Conservation (phyloP, 2,888 invertebrate species). For the Tromatobia lineatoria region DNA sequence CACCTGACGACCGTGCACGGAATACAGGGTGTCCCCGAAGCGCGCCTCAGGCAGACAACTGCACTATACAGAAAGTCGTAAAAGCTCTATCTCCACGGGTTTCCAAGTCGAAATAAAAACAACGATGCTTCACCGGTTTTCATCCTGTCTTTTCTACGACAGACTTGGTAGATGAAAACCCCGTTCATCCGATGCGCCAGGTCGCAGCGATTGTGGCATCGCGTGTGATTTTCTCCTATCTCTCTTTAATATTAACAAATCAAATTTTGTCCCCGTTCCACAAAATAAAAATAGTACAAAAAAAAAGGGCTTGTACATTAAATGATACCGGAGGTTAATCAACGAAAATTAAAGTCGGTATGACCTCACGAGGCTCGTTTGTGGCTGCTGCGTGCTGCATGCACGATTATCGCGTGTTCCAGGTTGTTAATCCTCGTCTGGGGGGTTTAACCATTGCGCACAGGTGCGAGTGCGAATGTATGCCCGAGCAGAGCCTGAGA, state of each 20-base stretch:
- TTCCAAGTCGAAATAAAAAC: conserved; percentile 23
- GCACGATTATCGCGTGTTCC: conserved; percentile 61
- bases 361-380: conserved; percentile 33
- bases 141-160: neutral
- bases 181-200: neutral
- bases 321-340: conserved; percentile 37
- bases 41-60: conserved; percentile 52
- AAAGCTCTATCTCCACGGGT: conserved; percentile 27
- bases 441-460: conserved; percentile 39
- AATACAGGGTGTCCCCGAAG: conserved; percentile 79
- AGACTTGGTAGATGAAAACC: neutral
- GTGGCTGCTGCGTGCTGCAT: conserved; percentile 53
- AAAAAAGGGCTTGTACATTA: neutral
- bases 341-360: conserved; percentile 46
- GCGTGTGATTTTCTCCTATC: neutral
- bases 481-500: conserved; percentile 15
- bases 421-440: conserved; percentile 58
- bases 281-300: neutral
- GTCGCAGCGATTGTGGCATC: neutral
- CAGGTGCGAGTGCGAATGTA: conserved; percentile 50
- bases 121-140: conserved; percentile 16
- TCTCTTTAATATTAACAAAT: conserved; percentile 20
- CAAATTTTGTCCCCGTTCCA: neutral
- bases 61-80: conserved; percentile 7
- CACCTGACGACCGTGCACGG: conserved; percentile 82